These are phyloP conservation scores for Drosophila colorata DNA, from an alignment of 2,888 invertebrate genomes.

Conservation along the genomic window DNA sequence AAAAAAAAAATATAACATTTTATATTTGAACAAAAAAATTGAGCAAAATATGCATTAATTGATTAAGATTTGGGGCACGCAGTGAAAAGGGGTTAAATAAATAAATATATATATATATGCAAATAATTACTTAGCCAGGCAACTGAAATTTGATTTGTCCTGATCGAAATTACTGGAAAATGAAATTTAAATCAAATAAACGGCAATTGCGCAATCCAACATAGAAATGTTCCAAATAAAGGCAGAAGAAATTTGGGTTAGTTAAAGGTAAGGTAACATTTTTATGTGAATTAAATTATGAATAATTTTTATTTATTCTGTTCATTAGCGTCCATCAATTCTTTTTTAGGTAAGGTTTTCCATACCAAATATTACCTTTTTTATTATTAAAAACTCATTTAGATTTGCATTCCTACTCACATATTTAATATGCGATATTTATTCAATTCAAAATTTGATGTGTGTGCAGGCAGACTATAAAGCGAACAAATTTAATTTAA, in stretches of 20 bases:
- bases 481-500: conserved; percentile 20
- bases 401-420: neutral
- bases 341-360: no score
- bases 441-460: neutral
- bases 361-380: no score
- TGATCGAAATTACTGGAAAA: conserved; percentile 21
- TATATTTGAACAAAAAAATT: conserved; percentile 1
- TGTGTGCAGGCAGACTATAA: neutral
- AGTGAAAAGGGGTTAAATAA: conserved; percentile 10
- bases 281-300: neutral
- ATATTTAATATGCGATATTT: neutral
- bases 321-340: no score
- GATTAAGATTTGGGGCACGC: conserved; percentile 18
- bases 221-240: neutral
- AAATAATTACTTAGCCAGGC: conserved; percentile 41
- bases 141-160: conserved; percentile 51
- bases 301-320: no score
- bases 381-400: no score
- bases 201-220: neutral
- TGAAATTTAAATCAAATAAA: conserved; percentile 40
- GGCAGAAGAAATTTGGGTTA: no score
- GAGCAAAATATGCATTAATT: conserved; percentile 36
- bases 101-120: conserved; percentile 25
- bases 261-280: neutral
- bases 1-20: conserved; percentile 10